Conservation (phyloP, 2,888 invertebrate genomes). For the Drosophila ezoana region DNA sequence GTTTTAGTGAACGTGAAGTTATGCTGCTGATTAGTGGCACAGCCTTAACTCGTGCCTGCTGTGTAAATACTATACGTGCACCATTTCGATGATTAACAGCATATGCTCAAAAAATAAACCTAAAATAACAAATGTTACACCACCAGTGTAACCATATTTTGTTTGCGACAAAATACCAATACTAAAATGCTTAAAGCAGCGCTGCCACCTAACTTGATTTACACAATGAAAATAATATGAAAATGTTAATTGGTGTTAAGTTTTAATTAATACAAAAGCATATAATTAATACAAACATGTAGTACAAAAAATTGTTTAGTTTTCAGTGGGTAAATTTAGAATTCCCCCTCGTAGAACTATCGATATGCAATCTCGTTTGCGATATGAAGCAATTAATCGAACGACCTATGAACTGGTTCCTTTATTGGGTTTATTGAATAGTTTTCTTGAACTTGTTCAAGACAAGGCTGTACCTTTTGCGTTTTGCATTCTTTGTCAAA, state of each 20-base stretch:
- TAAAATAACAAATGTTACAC: conserved; percentile 14
- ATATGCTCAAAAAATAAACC: background rate
- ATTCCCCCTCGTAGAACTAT: background rate
- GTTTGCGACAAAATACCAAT: background rate
- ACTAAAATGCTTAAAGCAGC: background rate
- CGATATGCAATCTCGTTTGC: background rate
- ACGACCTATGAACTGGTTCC: background rate
- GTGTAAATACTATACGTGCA: conserved; percentile 30
- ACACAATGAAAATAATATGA: background rate
- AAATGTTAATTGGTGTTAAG: background rate
- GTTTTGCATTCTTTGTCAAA: conserved; percentile 36
- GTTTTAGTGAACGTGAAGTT: conserved; percentile 2
- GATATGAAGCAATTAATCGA: background rate
- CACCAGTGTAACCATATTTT: conserved; percentile 18
- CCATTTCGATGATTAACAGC: conserved; percentile 20
- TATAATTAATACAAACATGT: background rate
- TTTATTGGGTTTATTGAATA: background rate
- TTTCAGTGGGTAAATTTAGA: background rate
- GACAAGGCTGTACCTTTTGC: conserved; percentile 36
- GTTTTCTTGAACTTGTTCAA: conserved; percentile 1
- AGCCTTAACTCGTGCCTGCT: conserved; percentile 38
- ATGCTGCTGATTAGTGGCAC: conserved; percentile 21
- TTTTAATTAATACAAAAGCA: too few relatives aligned
- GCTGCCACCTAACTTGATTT: conserved; percentile 14
- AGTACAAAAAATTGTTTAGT: background rate